Evolutionary conservation across 2,888 invertebrate genomes (phyloP).

Genomic region (Lobophora halterata): DNA sequence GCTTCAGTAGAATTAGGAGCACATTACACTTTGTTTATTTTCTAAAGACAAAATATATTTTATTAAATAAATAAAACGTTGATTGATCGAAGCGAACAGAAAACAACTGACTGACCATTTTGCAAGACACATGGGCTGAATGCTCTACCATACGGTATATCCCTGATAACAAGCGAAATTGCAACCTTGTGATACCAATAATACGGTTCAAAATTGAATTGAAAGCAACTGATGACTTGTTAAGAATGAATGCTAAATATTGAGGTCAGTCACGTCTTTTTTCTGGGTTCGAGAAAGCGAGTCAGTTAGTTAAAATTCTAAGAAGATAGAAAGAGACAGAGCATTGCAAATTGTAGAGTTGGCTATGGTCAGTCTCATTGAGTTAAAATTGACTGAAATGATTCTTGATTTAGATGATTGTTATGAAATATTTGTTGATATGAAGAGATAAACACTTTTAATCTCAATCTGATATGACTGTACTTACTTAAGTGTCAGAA

Average conservation of each 20-base stretch:
- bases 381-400: conserved; percentile 4
- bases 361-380: conserved; percentile 49
- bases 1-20: no score
- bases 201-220: conserved; percentile 24
- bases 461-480: no score
- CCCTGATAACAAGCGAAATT: conserved; percentile 18
- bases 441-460: no score
- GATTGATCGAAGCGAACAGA: conserved; percentile 36
- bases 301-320: conserved; percentile 35
- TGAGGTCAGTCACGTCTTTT: conserved; percentile 78
- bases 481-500: neutral
- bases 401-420: conserved; percentile 2
- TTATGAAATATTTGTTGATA: no score
- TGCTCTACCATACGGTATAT: conserved; percentile 29
- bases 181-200: conserved; percentile 25
- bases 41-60: no score
- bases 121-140: conserved; percentile 37
- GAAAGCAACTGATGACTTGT: conserved; percentile 1
- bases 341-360: conserved; percentile 35
- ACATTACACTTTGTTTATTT: no score
- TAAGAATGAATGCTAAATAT: conserved; percentile 39
- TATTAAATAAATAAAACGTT: conserved; percentile 20
- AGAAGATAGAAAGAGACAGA: conserved; percentile 37
- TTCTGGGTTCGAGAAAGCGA: conserved; percentile 59
- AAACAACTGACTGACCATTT: conserved; percentile 46